A percentile compares a stretch with the other conserved stretches of the same genome.
Evolutionary conservation across 1,140 invertebrate species (phyloP).

Genomic region (Drosophila saltans): DNA sequence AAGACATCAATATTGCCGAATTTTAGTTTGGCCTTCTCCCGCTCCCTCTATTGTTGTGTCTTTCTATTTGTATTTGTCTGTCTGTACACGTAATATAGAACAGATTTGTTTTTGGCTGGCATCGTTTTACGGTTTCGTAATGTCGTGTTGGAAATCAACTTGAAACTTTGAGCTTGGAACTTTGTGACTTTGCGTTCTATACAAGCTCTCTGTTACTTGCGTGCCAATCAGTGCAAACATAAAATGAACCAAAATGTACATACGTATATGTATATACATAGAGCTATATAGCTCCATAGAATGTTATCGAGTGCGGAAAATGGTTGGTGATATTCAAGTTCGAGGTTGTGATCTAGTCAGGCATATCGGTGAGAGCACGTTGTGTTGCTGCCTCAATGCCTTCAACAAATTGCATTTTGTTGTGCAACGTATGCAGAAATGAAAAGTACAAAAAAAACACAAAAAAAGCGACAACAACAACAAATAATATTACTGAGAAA

Average conservation of each 20-base stretch:
- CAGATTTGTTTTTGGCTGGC: constrained; percentile 23
- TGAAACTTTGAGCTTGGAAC: constrained; percentile 26
- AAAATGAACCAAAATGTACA: too few relatives aligned
- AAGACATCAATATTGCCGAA: too few relatives aligned
- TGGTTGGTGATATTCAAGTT: constrained; percentile 58
- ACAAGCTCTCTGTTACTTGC: background rate
- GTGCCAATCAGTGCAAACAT: background rate
- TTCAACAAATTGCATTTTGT: constrained; percentile 34
- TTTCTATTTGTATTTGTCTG: background rate
- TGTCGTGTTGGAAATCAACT: constrained; percentile 8
- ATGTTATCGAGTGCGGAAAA: background rate
- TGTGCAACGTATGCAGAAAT: constrained; percentile 47
- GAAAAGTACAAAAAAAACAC: background rate
- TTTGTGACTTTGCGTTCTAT: constrained; percentile 19
- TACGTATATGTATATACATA: too few relatives aligned
- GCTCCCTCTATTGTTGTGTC: constrained; percentile 16
- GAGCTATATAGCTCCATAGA: too few relatives aligned
- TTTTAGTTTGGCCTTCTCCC: too few relatives aligned
- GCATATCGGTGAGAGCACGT: constrained; percentile 38
- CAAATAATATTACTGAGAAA: background rate
- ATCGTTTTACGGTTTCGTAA: constrained; percentile 39
- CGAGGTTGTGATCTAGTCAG: constrained; percentile 52
- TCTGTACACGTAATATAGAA: constrained; percentile 27
- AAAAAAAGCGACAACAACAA: background rate
- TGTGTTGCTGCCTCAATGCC: constrained; percentile 20